Percentiles rank a stretch among this genome's conserved stretches.
These are phyloP conservation scores for Apodemia mormo DNA, from an alignment of 2,888 invertebrate genomes.

Conservation along the genomic window DNA sequence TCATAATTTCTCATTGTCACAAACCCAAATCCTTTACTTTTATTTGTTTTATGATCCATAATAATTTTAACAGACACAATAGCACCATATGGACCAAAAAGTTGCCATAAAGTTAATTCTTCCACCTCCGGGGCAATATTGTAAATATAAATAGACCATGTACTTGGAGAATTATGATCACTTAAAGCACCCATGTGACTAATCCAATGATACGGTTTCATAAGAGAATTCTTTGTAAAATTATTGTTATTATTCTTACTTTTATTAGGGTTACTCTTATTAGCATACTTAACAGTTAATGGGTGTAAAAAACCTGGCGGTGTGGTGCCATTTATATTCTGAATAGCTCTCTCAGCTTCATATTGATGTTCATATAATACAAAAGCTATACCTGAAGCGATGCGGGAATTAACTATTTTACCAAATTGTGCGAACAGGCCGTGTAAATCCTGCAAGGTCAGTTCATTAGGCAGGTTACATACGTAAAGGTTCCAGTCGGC, in stretches of 20 bases:
- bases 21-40: constrained; percentile 80
- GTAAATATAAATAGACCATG: constrained; percentile 81
- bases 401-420: constrained; percentile 81
- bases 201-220: constrained; percentile 77
- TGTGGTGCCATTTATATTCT: constrained; percentile 72
- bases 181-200: constrained; percentile 76
- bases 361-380: constrained; percentile 78
- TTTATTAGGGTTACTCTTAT: constrained; percentile 80
- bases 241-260: constrained; percentile 77
- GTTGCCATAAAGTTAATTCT: constrained; percentile 77
- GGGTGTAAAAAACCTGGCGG: constrained; percentile 79
- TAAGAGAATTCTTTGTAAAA: constrained; percentile 70
- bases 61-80: constrained; percentile 81
- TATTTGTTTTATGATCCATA: constrained; percentile 78
- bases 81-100: constrained; percentile 81
- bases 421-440: constrained; percentile 80
- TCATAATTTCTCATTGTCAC: constrained; percentile 80
- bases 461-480: constrained; percentile 81
- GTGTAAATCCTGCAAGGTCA: constrained; percentile 81
- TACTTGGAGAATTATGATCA: constrained; percentile 75
- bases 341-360: constrained; percentile 77
- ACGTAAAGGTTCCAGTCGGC: constrained; percentile 81
- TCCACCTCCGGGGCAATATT: constrained; percentile 79
- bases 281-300: constrained; percentile 81
- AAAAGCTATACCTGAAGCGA: constrained; percentile 80